phyloP scores from a whole-genome alignment of 2,888 invertebrate species.

The Lapara coniferarum region DNA sequence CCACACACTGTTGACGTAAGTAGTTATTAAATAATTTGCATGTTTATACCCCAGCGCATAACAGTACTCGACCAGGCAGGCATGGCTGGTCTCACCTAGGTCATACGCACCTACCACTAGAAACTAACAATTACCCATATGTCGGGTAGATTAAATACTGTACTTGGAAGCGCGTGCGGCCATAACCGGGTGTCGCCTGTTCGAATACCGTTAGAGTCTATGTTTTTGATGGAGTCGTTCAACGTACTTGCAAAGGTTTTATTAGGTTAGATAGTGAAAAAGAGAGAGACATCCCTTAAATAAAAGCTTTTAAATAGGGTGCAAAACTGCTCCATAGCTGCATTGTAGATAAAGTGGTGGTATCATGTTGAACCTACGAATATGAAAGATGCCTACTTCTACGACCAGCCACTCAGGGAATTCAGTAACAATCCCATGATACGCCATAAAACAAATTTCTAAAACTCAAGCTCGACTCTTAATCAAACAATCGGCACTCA shows the following conservation, averaged over 20 bases:
- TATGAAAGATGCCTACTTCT: too few species aligned
- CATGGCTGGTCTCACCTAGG: neutral
- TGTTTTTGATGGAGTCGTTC: too few species aligned
- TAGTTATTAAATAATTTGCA: neutral
- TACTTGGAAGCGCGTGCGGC: too few species aligned
- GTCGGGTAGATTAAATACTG: too few species aligned
- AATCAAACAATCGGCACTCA: slow-evolving; percentile 20
- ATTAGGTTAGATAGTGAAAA: too few species aligned
- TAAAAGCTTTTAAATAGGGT: too few species aligned
- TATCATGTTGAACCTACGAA: too few species aligned
- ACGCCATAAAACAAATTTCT: slow-evolving; percentile 3
- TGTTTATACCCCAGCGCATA: neutral
- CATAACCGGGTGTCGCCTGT: neutral
- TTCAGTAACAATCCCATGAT: neutral
- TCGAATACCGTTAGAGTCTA: neutral
- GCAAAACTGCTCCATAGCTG: too few species aligned
- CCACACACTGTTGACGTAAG: too few species aligned
- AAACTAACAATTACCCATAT: neutral
- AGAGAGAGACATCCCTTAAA: too few species aligned
- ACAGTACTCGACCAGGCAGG: neutral
- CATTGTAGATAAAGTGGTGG: too few species aligned
- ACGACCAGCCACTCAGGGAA: neutral
- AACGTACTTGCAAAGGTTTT: too few species aligned
- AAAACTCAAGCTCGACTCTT: neutral
- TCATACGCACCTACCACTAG: neutral